Evolutionary conservation across 2,888 invertebrate species (phyloP), one percentile per base, ranked within the genome.

Genomic region (Pheosia gnoma): DNA sequence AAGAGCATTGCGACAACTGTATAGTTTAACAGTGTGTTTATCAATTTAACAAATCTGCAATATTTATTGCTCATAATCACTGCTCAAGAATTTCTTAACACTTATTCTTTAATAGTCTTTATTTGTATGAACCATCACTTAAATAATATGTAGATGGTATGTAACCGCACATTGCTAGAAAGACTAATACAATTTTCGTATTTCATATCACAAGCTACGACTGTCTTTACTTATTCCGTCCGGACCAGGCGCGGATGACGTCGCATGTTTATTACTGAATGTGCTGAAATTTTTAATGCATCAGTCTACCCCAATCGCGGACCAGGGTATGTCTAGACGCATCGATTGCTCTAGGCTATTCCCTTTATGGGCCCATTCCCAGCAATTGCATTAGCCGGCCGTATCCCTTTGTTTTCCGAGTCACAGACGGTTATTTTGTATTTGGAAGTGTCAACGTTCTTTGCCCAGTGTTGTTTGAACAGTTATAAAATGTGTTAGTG

Each of bases 331-430:
- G 92, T 91, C 92, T 92, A 92, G 92, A 91, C 92, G 82, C 84
- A 92, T 93, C 92, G 92, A 93, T 92, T 91, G 78, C 72, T 72
- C 75, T 78, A 70, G 72, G 80, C 80, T 80, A 79, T 82, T 81
- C 81, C 81, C 83, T 81, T 80, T 78, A 69, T 73, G 67, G 71
- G 25, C 25, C 25, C 25, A 25, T 68, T 67, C 65, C 52, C 62
- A 71, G 75, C 84, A 84, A 86, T 88, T 84, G 83, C 79, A 82
- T 86, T 85, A 85, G 67, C 65, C 66, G 61, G 75, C 67, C 64
- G 45, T 65, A 65, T 61, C 72, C 74, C 72, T 78, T 79, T 80
- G 77, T 78, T 78, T 78, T 67, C 75, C 77, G 71, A 74, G 65
- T 71, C 75, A 77, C 72, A 78, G 67, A 59, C 68, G 66, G 59